A percentile compares a stretch with the other conserved stretches of the same genome.
These are phyloP conservation scores for Cichlasoma orientale DNA, from an alignment of 2,797 vertebrate genomes.

Conservation along the genomic window DNA sequence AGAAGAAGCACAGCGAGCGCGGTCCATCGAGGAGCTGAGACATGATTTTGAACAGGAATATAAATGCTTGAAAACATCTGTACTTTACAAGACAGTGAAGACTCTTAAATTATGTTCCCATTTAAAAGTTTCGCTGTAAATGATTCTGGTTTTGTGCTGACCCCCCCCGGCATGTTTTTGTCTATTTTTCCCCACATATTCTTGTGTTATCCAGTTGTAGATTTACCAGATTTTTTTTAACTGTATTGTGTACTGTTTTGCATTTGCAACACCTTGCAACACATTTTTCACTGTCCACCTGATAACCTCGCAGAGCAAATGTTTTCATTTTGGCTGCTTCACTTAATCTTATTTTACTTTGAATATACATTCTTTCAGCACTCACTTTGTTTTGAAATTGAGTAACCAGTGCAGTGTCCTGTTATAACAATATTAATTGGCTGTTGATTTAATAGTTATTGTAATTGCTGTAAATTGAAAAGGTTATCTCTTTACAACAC, in stretches of 20 bases:
- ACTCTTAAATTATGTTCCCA: neutral
- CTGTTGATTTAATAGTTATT: neutral
- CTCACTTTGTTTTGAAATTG: neutral
- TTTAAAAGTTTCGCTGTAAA: neutral
- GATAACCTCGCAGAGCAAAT: neutral
- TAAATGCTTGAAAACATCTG: neutral
- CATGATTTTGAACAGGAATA: neutral
- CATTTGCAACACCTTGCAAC: neutral
- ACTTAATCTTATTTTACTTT: neutral
- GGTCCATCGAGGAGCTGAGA: neutral
- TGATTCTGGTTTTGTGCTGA: neutral
- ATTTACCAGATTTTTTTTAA: neutral
- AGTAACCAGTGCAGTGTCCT: neutral
- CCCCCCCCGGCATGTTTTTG: neutral
- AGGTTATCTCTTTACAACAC: neutral
- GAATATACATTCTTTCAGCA: neutral
- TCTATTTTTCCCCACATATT: neutral
- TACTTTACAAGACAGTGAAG: neutral
- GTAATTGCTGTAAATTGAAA: neutral
- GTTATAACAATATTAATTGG: neutral
- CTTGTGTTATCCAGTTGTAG: neutral
- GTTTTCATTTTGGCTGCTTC: neutral
- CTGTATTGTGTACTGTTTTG: too few species aligned
- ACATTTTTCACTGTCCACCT: neutral
- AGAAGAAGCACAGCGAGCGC: neutral